A percentile compares a stretch with the other conserved stretches of the same genome.
phyloP scores from a whole-genome alignment of 2,888 invertebrate genomes.

The Tiliacea aurago region DNA sequence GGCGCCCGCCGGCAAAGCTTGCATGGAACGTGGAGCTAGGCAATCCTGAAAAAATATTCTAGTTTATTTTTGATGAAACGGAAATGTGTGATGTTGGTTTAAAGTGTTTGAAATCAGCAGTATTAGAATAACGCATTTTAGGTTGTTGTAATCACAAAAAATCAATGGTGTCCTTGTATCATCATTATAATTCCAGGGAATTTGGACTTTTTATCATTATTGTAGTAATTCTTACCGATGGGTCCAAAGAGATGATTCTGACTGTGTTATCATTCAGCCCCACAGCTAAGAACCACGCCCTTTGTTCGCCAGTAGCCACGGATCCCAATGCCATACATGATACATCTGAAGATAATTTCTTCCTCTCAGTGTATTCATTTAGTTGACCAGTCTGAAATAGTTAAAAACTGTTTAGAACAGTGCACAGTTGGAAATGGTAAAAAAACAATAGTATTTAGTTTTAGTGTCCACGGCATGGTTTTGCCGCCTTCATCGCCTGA shows the following conservation, averaged over 20 bases:
- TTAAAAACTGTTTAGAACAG: conserved; percentile 62
- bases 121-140: conserved; percentile 89
- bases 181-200: conserved; percentile 75
- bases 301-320: conserved; percentile 98
- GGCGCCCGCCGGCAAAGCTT: conserved; percentile 98
- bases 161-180: conserved; percentile 90
- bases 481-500: conserved; percentile 92
- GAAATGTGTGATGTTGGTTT: neutral
- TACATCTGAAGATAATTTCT: conserved; percentile 98
- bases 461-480: conserved; percentile 93
- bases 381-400: conserved; percentile 97
- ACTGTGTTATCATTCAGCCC: conserved; percentile 99
- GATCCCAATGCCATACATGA: conserved; percentile 99
- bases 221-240: conserved; percentile 91
- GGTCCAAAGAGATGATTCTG: conserved; percentile 98
- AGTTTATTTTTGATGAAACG: conserved; percentile 4
- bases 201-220: neutral
- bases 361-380: conserved; percentile 99
- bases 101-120: conserved; percentile 72
- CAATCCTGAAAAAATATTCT: conserved; percentile 93
- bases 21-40: conserved; percentile 98
- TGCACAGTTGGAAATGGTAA: conserved; percentile 17
- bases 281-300: conserved; percentile 98
- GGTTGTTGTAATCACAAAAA: conserved; percentile 87
- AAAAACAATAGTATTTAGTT: conserved; percentile 6